Evolutionary conservation across 2,888 invertebrate genomes (phyloP), one percentile per base, ranked within the genome.

Genomic region (Eueremaeus valkanovi): DNA sequence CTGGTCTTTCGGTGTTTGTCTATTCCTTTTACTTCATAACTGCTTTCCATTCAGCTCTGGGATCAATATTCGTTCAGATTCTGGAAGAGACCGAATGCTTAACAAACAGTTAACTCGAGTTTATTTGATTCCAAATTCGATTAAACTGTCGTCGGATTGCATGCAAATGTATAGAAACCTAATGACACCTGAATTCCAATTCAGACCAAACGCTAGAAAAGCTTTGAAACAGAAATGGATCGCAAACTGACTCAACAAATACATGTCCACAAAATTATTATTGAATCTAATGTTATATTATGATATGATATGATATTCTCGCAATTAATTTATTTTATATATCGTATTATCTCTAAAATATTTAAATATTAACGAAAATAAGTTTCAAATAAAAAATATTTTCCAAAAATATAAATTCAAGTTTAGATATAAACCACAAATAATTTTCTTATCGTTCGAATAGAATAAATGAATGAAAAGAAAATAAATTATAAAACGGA

Each of bases 1-100:
- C n/a, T 55, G 55, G 55, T 55, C 55, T 6, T 27, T 55, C 13
- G 55, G 55, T 55, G 55, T 55, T 55, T 55, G 55, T 55, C 55
- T 55, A 9, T 55, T 55, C 27, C 9, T 55, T 55, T 55, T 55
- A 24, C 55, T 55, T 24, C 55, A 55, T 11, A 27, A 55, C 21
- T 55, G 55, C 55, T 55, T 55, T 55, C 55, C 55, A 55, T 55
- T 55, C n/a, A n/a, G 27, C 11, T 55, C 55, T 27, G 55, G 55
- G 9, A 24, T 21, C 21, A 11, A 55, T 8, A 55, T 55, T 11
- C 18, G n/a, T 21, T 21, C 16, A 11, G 55, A 55, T 55, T 27
- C 21, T 55, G 55, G 55, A 55, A 55, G 55, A 55, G 55, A 55
- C 27, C 55, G n/a, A 55, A 55, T 55, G 55, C 55, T 55, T 27